Conservation (phyloP, 2,113 vertebrate genomes). For the Oryzias woworae region DNA sequence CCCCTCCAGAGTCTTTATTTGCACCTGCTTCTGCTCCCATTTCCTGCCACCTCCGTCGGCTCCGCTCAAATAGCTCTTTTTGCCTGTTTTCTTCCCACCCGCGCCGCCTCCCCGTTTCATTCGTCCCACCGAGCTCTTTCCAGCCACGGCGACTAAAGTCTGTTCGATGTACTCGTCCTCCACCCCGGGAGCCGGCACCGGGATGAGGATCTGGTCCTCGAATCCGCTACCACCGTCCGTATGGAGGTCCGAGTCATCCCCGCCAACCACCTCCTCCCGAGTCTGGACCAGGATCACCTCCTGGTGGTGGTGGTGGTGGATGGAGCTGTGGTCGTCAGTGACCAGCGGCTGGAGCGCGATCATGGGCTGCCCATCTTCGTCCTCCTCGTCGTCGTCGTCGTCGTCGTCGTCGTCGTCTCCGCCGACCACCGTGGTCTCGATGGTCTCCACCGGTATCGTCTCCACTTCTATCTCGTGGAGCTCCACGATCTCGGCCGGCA, state of each 20-base stretch:
- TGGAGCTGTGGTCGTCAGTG: constrained; percentile 88
- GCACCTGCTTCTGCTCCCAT: constrained; percentile 99
- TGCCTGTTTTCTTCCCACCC: constrained; percentile 90
- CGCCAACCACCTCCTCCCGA: constrained; percentile 95
- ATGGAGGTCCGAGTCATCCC: constrained; percentile 91
- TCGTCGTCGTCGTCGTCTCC: constrained; percentile 88
- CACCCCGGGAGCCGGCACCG: constrained; percentile 89
- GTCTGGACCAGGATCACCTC: constrained; percentile 98
- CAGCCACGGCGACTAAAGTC: constrained; percentile 92
- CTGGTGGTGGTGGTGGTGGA: constrained; percentile 90
- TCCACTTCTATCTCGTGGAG: constrained; percentile 98
- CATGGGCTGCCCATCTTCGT: constrained; percentile 91
- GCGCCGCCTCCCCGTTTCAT: constrained; percentile 86
- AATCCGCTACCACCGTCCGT: constrained; percentile 85
- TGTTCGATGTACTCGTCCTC: constrained; percentile 97
- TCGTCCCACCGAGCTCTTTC: constrained; percentile 87
- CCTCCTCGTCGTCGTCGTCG: constrained; percentile 89
- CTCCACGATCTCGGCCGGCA: constrained; percentile 98
- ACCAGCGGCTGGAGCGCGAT: constrained; percentile 95
- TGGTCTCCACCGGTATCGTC: constrained; percentile 96
- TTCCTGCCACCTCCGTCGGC: constrained; percentile 87
- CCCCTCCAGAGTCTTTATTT: constrained; percentile 98
- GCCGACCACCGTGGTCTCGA: constrained; percentile 95
- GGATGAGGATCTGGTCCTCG: constrained; percentile 97
- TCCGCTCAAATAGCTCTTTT: constrained; percentile 92